Conservation (phyloP, 2,888 invertebrate species). For the Sepiola atlantica region DNA sequence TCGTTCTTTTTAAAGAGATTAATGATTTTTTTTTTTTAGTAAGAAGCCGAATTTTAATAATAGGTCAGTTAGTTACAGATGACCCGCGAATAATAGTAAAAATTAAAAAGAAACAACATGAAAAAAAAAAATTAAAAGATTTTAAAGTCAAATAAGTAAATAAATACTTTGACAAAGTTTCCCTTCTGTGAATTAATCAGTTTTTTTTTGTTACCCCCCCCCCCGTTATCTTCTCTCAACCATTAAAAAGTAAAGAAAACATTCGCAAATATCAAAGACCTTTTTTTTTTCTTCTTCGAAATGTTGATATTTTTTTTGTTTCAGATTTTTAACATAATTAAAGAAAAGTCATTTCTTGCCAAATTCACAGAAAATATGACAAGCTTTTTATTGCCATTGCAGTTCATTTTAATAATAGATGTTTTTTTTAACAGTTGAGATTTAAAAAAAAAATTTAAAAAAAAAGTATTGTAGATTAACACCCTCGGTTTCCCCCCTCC, state of each 20-base stretch:
- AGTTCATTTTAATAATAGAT: too few relatives aligned
- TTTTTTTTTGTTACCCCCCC: too few relatives aligned
- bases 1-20: neutral
- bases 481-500: neutral
- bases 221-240: neutral
- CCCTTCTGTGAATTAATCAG: constrained; percentile 9
- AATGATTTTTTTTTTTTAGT: neutral
- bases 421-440: neutral
- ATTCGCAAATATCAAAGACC: constrained; percentile 5
- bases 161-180: constrained; percentile 14
- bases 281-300: neutral
- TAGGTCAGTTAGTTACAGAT: neutral
- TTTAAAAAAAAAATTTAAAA: neutral
- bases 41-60: neutral
- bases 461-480: too few relatives aligned
- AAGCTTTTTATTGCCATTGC: neutral
- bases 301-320: neutral
- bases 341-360: neutral
- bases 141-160: neutral
- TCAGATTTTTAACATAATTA: neutral
- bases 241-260: neutral
- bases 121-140: neutral
- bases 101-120: too few relatives aligned
- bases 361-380: neutral
- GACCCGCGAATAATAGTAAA: neutral